Percentiles rank a stretch among this genome's conserved stretches.
These are phyloP conservation scores for Mesitornis unicolor DNA, from an alignment of 2,113 vertebrate species.

Conservation along the genomic window DNA sequence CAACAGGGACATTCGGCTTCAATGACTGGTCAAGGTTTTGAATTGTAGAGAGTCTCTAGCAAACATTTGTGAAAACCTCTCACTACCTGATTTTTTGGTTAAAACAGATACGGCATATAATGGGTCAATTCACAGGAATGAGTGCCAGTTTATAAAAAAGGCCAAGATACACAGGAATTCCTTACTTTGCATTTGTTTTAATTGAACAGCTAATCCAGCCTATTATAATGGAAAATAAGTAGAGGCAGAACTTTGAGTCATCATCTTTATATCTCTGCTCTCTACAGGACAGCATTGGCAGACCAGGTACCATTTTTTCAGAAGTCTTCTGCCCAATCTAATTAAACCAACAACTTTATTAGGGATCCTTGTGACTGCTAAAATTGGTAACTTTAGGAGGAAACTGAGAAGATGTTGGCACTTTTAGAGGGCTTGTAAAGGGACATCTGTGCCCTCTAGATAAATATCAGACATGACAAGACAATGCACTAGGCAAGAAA, in stretches of 20 bases:
- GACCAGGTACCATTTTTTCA: not conserved
- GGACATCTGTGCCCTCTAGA: not conserved
- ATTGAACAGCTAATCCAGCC: not conserved
- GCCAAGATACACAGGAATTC: not conserved
- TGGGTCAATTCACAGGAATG: not conserved
- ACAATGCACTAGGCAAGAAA: not conserved
- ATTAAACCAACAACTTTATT: not conserved
- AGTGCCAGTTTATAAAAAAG: not conserved
- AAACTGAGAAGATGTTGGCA: not conserved
- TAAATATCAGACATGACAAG: not conserved
- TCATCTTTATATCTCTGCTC: not conserved
- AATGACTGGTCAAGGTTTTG: not conserved
- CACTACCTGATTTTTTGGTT: not conserved
- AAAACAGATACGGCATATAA: not conserved
- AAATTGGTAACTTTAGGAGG: not conserved
- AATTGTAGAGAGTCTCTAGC: not conserved
- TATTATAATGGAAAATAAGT: not conserved
- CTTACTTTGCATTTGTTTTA: not conserved
- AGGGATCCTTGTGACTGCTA: not conserved
- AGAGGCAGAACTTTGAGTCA: not conserved
- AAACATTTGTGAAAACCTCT: not conserved
- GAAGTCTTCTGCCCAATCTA: not conserved
- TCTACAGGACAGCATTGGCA: not conserved
- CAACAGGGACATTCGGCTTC: not conserved
- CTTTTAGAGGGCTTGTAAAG: not conserved